Conservation (phyloP, 2,113 vertebrate genomes). For the western clawed frog (Xenopus tropicalis) region UCB_Xtro_10.0 CM004447.2:71093001-71093500, state of each 20-base stretch:
- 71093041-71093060: no score
- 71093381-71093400: slow-evolving; percentile 36
- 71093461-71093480: background rate
- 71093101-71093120: background rate
- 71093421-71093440: slow-evolving; percentile 36
- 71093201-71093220: slow-evolving; percentile 21
- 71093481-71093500: background rate
- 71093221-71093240: slow-evolving; percentile 30
- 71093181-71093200: slow-evolving; percentile 21
- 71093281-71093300: slow-evolving; percentile 34
- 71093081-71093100: background rate
- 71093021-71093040: no score
- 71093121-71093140: background rate
- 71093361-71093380: slow-evolving; percentile 37
- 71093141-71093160: slow-evolving; percentile 26
- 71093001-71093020: no score
- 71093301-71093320: slow-evolving; percentile 37
- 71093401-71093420: slow-evolving; percentile 44
- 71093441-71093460: slow-evolving; percentile 28
- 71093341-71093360: slow-evolving; percentile 41
- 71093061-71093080: no score
- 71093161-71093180: slow-evolving; percentile 17
- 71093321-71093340: slow-evolving; percentile 33
- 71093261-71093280: slow-evolving; percentile 30
- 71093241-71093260: slow-evolving; percentile 34